These are phyloP conservation scores for Kryptolebias ocellatus DNA, from an alignment of 2,797 vertebrate genomes.

Conservation along the genomic window DNA sequence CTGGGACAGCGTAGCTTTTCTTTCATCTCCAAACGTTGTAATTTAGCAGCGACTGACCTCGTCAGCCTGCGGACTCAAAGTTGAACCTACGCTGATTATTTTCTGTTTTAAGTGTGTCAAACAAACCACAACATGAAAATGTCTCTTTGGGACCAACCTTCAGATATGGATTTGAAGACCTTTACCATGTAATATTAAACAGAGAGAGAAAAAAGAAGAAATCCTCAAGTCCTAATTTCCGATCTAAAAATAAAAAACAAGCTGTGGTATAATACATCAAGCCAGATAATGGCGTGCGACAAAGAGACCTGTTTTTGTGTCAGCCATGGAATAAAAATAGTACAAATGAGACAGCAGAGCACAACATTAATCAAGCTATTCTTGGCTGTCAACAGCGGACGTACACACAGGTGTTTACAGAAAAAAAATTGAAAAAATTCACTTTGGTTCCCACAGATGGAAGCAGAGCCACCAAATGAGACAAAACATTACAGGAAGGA, in stretches of 20 bases:
- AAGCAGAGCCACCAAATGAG: conserved; percentile 29
- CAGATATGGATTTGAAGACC: too few relatives aligned
- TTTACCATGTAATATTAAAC: neutral
- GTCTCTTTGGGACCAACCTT: too few relatives aligned
- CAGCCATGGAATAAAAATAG: conserved; percentile 35
- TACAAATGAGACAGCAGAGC: conserved; percentile 36
- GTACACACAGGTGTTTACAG: conserved; percentile 12
- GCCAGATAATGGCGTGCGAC: conserved; percentile 23
- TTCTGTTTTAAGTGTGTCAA: neutral
- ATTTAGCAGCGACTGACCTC: neutral
- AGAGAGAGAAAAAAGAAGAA: conserved; percentile 2
- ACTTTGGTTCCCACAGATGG: conserved; percentile 46
- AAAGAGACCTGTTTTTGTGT: conserved; percentile 26
- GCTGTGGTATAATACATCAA: conserved; percentile 23
- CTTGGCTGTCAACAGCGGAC: conserved; percentile 19
- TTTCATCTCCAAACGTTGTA: neutral
- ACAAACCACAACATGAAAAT: neutral
- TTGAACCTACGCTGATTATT: neutral
- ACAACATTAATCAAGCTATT: conserved; percentile 50
- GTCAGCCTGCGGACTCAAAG: neutral
- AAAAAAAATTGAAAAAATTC: conserved; percentile 25
- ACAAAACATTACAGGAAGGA: conserved; percentile 7
- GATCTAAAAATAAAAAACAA: conserved; percentile 27
- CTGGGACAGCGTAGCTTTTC: too few relatives aligned
- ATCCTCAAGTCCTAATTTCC: conserved; percentile 14